Evolutionary conservation across 2,797 vertebrate species (phyloP), one percentile per base, ranked within the genome.

Genomic region (Rallus crepitans): DNA sequence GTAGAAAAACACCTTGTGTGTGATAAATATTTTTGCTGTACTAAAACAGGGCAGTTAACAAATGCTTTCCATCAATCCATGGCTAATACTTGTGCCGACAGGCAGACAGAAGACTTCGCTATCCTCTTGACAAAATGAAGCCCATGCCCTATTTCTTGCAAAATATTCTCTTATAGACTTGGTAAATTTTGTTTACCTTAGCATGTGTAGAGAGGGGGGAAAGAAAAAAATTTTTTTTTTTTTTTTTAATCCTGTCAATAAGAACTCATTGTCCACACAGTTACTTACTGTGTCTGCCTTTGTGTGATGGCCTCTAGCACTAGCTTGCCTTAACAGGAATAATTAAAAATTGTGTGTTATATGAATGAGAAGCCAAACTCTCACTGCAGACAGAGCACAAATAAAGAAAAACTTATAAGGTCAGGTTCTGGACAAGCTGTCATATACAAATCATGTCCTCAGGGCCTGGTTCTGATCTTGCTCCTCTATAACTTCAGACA

Each of bases 171-270:
- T 93, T 75, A 55, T 50, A 87, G 35, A 10, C 42, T 88, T 47
- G 27, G 33, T 83, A 80, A 79, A 30, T 28, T 89, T 95, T 95
- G 55, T 85, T 93, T 93, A 93, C 59, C 40, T 81, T 89, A 90
- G 57, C 47, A 73, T 57, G 65, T 39, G 17, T 27, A 37, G 25
- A 79, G 35, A 63, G 17, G 48, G 48, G 5, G 55, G 88, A 78
- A 76, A 53, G 3, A 66, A 55, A 21, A 15, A n/a, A n/a, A n/a
- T n/a, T n/a, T n/a, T n/a, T 37, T 37, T 10, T 50, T 20, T 13
- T 75, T 65, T 47, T 52, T 15, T 14, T 69, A 64, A 16, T 73
- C 37, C 47, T 64, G 42, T 90, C 65, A 75, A 30, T 87, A 87
- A 72, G 37, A 81, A 37, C 7, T 76, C 48, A n/a, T 72, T 93